phyloP scores from a whole-genome alignment of 2,113 vertebrate species.

The Balaenoptera acutorostrata region DNA sequence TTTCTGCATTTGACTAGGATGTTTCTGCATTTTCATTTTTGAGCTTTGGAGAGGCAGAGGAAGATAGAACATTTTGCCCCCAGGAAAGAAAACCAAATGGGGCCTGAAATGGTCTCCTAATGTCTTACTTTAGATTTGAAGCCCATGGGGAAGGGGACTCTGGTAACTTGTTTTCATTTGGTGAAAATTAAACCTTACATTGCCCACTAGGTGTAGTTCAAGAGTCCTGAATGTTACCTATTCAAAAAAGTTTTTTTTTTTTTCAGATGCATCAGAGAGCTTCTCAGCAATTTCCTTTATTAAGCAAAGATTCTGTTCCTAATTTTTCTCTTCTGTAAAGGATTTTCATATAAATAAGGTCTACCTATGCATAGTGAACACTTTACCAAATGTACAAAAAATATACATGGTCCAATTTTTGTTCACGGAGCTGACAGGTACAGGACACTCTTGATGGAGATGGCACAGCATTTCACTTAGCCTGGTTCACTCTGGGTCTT shows the following conservation, averaged over 20 bases:
- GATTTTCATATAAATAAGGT: not conserved
- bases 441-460: not conserved
- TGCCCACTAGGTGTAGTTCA: not conserved
- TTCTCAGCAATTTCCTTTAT: not conserved
- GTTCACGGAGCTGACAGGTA: not conserved
- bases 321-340: not conserved
- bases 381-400: not conserved
- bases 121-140: constrained; percentile 1
- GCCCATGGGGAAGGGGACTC: not conserved
- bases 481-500: not conserved
- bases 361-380: not conserved
- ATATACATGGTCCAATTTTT: not conserved
- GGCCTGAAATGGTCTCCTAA: not conserved
- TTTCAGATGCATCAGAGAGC: not conserved
- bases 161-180: not conserved
- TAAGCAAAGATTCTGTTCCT: constrained; percentile 5
- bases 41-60: not conserved
- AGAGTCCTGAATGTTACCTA: not conserved
- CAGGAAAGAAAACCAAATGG: not conserved
- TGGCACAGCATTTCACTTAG: not conserved
- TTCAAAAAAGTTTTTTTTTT: not conserved
- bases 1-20: not conserved
- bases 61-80: not conserved
- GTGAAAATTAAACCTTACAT: not conserved
- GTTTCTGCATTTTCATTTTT: not conserved